phyloP scores from a whole-genome alignment of 2,113 vertebrate genomes.

The Myiagra hebetior region DNA sequence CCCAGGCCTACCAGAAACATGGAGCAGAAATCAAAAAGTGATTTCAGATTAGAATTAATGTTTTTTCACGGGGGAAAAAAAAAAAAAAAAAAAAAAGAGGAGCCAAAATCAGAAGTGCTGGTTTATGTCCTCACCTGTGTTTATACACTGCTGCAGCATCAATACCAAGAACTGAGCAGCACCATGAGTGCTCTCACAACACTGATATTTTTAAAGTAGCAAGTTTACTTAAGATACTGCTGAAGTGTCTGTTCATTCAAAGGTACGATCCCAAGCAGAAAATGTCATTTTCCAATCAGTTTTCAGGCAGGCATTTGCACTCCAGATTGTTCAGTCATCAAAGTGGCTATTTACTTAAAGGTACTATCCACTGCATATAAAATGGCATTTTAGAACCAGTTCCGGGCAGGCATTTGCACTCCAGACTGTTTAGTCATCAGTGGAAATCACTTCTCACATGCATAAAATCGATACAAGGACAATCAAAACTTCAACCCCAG shows the following conservation, averaged over 20 bases:
- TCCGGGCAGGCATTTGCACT: not conserved
- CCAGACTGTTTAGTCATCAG: not conserved
- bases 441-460: not conserved
- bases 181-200: not conserved
- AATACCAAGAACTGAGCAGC: not conserved
- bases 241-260: slow-evolving; percentile 5
- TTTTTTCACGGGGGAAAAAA: not conserved
- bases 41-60: not conserved
- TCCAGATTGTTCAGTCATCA: slow-evolving; percentile 3
- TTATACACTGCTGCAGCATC: not conserved
- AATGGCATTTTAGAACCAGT: not conserved
- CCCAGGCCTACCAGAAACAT: not conserved
- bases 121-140: not conserved
- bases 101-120: not conserved
- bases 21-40: not conserved
- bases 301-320: not conserved
- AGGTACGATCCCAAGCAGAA: not conserved
- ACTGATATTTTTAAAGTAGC: not conserved
- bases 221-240: not conserved
- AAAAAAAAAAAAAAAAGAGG: not conserved
- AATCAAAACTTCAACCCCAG: not conserved
- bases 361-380: not conserved
- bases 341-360: not conserved
- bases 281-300: not conserved
- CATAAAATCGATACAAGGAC: not conserved